Percentiles rank a stretch among this genome's conserved stretches.
These are phyloP conservation scores for Meda fulgida DNA, from an alignment of 2,797 vertebrate species.

Conservation along the genomic window DNA sequence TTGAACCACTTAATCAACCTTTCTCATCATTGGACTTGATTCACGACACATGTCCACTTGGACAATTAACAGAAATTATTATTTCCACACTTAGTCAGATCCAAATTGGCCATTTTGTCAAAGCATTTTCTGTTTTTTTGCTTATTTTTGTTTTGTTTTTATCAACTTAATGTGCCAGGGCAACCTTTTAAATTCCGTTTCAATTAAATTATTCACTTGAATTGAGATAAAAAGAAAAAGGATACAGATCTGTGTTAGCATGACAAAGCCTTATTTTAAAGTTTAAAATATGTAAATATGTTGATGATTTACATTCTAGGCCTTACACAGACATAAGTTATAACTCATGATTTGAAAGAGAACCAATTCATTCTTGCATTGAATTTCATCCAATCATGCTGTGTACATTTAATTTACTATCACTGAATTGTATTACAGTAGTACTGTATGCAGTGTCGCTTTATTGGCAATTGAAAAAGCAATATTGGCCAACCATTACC, in stretches of 20 bases:
- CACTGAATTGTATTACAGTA: not conserved
- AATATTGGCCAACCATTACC: not conserved
- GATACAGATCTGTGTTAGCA: not conserved
- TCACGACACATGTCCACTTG: too few relatives aligned
- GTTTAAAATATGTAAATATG: not conserved
- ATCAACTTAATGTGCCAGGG: not conserved
- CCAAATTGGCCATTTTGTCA: not conserved
- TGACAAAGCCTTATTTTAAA: not conserved
- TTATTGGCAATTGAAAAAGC: too few relatives aligned
- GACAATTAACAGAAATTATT: not conserved
- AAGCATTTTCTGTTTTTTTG: not conserved
- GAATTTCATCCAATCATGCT: not conserved
- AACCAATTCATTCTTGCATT: not conserved
- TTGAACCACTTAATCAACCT: too few relatives aligned
- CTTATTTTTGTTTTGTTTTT: too few relatives aligned
- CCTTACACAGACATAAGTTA: not conserved
- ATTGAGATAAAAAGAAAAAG: not conserved
- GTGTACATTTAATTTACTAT: not conserved
- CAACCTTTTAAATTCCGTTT: not conserved
- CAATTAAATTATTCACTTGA: not conserved
- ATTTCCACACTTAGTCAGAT: not conserved
- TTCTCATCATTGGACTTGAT: too few relatives aligned
- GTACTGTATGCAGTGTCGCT: not conserved
- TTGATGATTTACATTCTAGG: not conserved
- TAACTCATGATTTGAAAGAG: not conserved